Conservation (phyloP, 2,888 invertebrate species). For the Philonicus albiceps region DNA sequence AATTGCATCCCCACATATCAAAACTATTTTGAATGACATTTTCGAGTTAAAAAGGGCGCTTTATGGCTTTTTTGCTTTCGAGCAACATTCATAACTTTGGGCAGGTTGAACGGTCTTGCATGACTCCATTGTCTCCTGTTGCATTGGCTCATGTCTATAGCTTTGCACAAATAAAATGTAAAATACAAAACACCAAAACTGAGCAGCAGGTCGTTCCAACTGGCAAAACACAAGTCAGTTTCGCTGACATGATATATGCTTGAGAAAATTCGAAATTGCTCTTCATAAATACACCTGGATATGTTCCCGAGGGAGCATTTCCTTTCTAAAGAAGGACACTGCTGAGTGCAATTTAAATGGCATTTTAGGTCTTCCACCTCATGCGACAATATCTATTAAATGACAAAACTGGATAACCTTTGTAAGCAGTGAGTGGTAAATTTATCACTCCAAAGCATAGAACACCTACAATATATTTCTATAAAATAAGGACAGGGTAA, state of each 20-base stretch:
- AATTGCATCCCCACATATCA: background rate
- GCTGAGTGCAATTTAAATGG: background rate
- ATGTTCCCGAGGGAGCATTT: background rate
- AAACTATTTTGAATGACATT: background rate
- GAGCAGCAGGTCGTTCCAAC: background rate
- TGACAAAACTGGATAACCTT: background rate
- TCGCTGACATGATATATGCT: background rate
- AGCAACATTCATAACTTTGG: background rate
- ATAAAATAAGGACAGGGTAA: no score
- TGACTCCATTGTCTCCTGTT: background rate
- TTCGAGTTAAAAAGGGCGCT: background rate
- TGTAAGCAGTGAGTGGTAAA: background rate
- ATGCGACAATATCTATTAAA: background rate
- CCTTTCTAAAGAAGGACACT: background rate
- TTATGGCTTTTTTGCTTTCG: background rate
- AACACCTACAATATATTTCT: no score
- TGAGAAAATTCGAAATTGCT: background rate
- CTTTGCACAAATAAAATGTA: background rate
- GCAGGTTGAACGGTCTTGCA: background rate
- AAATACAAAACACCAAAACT: background rate
- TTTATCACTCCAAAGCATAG: no score
- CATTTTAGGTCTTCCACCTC: background rate
- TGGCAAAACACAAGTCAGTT: background rate
- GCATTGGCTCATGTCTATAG: background rate
- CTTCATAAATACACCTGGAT: background rate